Evolutionary conservation across 2,888 invertebrate species (phyloP).

Genomic region (Chorisops tibialis): DNA sequence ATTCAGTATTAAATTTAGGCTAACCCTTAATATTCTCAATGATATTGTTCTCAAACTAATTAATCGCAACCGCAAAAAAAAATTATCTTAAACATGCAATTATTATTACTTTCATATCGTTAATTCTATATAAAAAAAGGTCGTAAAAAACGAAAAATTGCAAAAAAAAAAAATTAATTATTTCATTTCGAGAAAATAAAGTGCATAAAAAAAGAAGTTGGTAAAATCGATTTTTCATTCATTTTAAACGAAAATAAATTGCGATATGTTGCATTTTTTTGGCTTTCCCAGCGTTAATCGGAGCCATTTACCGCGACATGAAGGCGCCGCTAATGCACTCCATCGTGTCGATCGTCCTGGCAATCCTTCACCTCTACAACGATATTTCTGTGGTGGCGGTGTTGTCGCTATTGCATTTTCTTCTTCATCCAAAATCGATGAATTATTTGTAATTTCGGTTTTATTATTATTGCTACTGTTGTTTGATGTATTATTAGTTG

Average conservation of each 20-base stretch:
- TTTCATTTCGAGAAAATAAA: too few relatives aligned
- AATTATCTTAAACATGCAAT: too few relatives aligned
- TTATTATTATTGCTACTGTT: slow-evolving; percentile 25
- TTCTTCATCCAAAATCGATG: slow-evolving; percentile 34
- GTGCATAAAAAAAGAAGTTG: not conserved
- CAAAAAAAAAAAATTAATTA: not conserved
- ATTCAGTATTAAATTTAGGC: too few relatives aligned
- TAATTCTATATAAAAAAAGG: not conserved
- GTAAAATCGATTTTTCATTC: not conserved
- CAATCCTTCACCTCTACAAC: slow-evolving; percentile 82
- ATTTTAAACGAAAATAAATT: slow-evolving; percentile 51
- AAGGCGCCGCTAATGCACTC: slow-evolving; percentile 79
- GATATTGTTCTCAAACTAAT: not conserved
- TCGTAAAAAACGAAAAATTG: not conserved
- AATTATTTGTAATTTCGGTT: slow-evolving; percentile 36
- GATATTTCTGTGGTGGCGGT: slow-evolving; percentile 41
- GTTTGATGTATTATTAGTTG: slow-evolving; percentile 22
- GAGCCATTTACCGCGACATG: slow-evolving; percentile 87
- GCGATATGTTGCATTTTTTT: slow-evolving; percentile 49
- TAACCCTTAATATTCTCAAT: too few relatives aligned
- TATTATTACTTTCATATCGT: not conserved
- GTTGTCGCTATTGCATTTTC: slow-evolving; percentile 34
- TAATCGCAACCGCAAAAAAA: not conserved
- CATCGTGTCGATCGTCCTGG: slow-evolving; percentile 72
- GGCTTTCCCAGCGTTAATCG: slow-evolving; percentile 56